Evolutionary conservation across 2,797 vertebrate species (phyloP).

Genomic region (Gambelia wislizenii): DNA sequence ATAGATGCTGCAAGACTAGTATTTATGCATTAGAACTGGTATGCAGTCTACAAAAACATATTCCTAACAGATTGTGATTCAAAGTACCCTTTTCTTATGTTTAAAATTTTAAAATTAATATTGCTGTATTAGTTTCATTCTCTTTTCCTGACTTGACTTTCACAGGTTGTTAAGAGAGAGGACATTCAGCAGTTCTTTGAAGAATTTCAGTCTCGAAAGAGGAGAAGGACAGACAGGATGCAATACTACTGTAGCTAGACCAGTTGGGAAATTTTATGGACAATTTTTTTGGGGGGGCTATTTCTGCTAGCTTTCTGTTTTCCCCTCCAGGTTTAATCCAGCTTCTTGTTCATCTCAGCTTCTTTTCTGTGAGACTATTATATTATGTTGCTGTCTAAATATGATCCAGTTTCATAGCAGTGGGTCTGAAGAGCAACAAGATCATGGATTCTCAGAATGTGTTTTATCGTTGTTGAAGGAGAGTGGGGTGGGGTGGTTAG

Average conservation of each 20-base stretch:
- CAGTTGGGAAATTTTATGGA: conserved; percentile 31
- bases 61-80: background rate
- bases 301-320: conserved; percentile 34
- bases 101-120: background rate
- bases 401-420: conserved; percentile 24
- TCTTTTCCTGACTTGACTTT: conserved; percentile 9
- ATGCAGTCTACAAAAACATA: background rate
- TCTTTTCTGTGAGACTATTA: conserved; percentile 46
- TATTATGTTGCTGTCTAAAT: conserved; percentile 25
- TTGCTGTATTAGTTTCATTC: conserved; percentile 1
- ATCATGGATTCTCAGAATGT: conserved; percentile 43
- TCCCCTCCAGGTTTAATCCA: conserved; percentile 35
- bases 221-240: conserved; percentile 80
- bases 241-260: conserved; percentile 86
- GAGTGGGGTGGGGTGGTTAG: background rate
- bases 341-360: conserved; percentile 7
- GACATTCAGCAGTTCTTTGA: conserved; percentile 87
- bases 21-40: background rate
- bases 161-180: conserved; percentile 84
- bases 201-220: conserved; percentile 85
- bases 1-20: too few species aligned
- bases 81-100: background rate
- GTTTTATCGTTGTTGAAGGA: background rate
- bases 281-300: background rate
- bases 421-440: conserved; percentile 22